These are phyloP conservation scores for Nephotettix cincticeps DNA, from an alignment of 1,140 invertebrate species.

Conservation along the genomic window DNA sequence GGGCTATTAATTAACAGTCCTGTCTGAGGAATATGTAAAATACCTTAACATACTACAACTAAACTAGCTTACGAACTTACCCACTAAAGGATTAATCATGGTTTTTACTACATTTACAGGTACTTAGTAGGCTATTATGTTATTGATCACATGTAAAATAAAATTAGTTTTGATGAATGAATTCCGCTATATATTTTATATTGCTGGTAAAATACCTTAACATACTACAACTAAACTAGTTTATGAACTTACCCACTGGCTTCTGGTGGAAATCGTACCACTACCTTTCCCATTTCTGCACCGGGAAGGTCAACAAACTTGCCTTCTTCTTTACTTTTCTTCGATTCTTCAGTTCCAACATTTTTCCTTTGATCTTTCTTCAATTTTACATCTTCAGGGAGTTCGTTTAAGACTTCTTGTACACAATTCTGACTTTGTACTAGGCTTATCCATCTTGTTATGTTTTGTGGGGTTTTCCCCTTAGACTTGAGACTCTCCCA, in stretches of 20 bases:
- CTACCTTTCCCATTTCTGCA: slow-evolving; percentile 93
- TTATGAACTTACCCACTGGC: slow-evolving; percentile 76
- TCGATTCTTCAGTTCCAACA: slow-evolving; percentile 39
- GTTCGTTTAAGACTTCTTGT: slow-evolving; percentile 51
- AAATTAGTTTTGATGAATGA: no score
- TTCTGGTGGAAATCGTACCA: slow-evolving; percentile 96
- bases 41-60: no score
- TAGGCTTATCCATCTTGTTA: slow-evolving; percentile 69
- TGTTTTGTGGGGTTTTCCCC: slow-evolving; percentile 58
- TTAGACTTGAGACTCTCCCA: background rate
- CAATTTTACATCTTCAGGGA: slow-evolving; percentile 53
- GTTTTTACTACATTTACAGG: no score
- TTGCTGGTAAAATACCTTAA: no score
- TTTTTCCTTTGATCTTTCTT: slow-evolving; percentile 41
- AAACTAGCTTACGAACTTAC: no score
- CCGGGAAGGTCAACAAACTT: slow-evolving; percentile 97
- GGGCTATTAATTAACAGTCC: no score
- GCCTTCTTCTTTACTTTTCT: slow-evolving; percentile 70
- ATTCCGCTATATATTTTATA: no score
- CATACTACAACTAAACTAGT: no score
- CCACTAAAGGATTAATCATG: no score
- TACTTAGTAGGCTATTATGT: no score
- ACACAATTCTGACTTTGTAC: slow-evolving; percentile 60
- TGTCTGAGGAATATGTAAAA: no score
- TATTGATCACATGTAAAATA: no score